These are phyloP conservation scores for Columba livia DNA, from an alignment of 2,113 vertebrate species.

Conservation along the genomic window DNA sequence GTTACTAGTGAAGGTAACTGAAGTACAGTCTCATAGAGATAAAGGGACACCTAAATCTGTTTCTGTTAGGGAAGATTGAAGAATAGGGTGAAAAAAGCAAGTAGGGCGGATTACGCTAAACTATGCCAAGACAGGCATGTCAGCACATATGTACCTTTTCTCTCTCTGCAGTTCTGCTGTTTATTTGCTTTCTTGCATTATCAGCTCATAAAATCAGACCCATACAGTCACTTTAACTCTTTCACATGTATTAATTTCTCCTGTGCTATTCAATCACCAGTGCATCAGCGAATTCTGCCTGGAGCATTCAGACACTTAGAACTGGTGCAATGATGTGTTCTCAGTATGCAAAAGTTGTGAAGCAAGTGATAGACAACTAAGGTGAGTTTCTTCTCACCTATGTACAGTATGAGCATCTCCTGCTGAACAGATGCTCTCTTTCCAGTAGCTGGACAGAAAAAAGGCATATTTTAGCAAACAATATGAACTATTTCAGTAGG, in stretches of 20 bases:
- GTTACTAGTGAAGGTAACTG: constrained; percentile 46
- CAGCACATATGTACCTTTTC: neutral
- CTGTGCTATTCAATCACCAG: neutral
- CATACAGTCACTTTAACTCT: neutral
- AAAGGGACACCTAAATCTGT: constrained; percentile 41
- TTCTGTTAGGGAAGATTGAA: constrained; percentile 43
- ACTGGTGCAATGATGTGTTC: neutral
- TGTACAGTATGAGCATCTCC: neutral
- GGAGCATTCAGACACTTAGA: neutral
- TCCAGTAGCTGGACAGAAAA: neutral
- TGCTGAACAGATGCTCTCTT: neutral
- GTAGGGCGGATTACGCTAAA: constrained; percentile 3
- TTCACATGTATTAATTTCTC: neutral
- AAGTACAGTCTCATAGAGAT: constrained; percentile 25
- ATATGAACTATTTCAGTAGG: neutral
- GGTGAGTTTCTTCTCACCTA: neutral
- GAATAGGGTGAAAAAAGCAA: constrained; percentile 52
- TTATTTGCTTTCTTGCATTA: neutral
- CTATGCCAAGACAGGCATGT: neutral
- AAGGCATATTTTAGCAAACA: neutral
- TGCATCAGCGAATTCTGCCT: neutral
- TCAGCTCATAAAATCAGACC: neutral
- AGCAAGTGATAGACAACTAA: neutral
- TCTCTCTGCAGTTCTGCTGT: neutral
- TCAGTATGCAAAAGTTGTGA: neutral